Conservation (phyloP, 2,113 vertebrate species). For the Cygnus atratus region DNA sequence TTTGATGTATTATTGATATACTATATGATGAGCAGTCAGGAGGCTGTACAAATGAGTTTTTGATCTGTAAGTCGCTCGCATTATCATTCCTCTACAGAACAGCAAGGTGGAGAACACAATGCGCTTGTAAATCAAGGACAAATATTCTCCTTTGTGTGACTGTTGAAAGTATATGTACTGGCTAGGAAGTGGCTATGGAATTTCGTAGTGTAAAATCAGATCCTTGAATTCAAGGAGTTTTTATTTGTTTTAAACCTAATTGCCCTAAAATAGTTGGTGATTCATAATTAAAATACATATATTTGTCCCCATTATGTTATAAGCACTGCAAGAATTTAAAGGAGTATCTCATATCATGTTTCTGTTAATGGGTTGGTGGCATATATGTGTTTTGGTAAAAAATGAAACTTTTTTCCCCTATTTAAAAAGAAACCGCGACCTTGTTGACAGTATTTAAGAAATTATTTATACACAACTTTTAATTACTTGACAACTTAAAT, state of each 20-base stretch:
- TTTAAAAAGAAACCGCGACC: background rate
- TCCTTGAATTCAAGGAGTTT: conserved; percentile 5
- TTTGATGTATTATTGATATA: background rate
- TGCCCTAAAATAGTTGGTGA: background rate
- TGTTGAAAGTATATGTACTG: background rate
- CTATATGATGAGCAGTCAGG: background rate
- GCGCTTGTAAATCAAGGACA: background rate
- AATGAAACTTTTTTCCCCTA: background rate
- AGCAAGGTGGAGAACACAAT: background rate
- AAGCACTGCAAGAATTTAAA: background rate
- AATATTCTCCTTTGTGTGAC: background rate
- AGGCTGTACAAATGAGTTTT: background rate
- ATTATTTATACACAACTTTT: background rate
- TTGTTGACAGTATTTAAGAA: background rate
- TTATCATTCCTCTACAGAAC: background rate
- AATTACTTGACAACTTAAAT: background rate
- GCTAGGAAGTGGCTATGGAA: background rate
- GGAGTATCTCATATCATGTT: background rate
- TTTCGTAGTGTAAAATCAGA: conserved; percentile 12
- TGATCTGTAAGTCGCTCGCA: background rate
- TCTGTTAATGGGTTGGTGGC: background rate
- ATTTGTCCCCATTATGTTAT: background rate
- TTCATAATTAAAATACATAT: background rate
- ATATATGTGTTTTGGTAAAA: background rate
- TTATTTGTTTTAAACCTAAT: conserved; percentile 19